Evolutionary conservation across 1,140 invertebrate genomes (phyloP), one percentile per base, ranked within the genome.

Genomic region (Meloidogyne hapla): DNA sequence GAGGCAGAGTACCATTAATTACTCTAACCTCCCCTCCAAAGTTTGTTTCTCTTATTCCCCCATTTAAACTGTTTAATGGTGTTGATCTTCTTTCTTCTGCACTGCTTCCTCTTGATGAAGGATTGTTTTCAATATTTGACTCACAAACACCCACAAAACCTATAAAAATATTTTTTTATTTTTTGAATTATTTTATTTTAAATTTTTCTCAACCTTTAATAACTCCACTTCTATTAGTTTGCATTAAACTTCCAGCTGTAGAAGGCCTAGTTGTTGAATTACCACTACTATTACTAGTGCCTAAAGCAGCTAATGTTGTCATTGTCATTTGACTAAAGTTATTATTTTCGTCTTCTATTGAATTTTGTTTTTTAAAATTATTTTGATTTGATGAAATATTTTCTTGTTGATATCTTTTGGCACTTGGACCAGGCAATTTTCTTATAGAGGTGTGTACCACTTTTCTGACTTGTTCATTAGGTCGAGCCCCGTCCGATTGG

Each of bases 401-500:
- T 33, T 48, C 10, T 69, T n/a, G 28, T 40, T 33, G 38, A 65
- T 62, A 26, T 56, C 23, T 45, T 56, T 38, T 73, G 66, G 13
- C 12, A 26, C 23, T 63, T 18, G 77, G 45, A 0, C 26, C 21
- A 23, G 23, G 21, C 9, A 45, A 15, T 26, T 75, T 45, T 62
- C 64, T 28, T 0, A 23, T 66, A 2, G 23, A 42, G 18, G 73
- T 40, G 13, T 42, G 40, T 6, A 42, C 65, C 12, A 40, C 40
- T 15, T 61, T 67, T 18, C n/a, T 25, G 21, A 33, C 21, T 15
- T 48, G 40, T 40, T 48, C 68, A 33, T 33, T 33, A 28, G n/a
- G n/a, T 62, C 65, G n/a, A 13, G 1, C 42, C 5, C 62, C 70
- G 23, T 84, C 83, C 6, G 77, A 85, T 13, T 83, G 67, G 9